A percentile compares a stretch with the other conserved stretches of the same genome.
phyloP scores from a whole-genome alignment of 64 coral and sea anemone genomes.

The Dendronephthya gigantea region DNA sequence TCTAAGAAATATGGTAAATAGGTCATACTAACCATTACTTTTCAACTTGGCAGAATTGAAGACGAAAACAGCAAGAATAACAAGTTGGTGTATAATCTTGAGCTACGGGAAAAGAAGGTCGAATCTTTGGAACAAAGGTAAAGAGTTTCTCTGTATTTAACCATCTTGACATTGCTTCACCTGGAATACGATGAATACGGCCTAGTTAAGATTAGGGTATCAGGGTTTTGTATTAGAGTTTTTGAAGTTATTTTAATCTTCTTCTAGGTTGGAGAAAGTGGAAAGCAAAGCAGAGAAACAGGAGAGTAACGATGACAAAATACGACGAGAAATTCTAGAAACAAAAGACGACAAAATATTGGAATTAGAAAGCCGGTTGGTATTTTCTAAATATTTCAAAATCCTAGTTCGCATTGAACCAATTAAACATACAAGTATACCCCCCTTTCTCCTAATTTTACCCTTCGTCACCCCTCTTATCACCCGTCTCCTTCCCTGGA shows the following conservation, averaged over 20 bases:
- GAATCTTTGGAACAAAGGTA: constrained; percentile 1
- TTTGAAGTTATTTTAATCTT: neutral
- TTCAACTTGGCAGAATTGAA: neutral
- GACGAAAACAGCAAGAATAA: neutral
- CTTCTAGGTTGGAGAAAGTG: neutral
- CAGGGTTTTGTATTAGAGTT: too few species aligned
- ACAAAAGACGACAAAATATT: constrained; percentile 18
- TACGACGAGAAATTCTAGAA: neutral
- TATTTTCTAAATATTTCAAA: neutral
- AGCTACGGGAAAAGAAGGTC: neutral
- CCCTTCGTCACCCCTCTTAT: too few species aligned
- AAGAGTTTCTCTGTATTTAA: too few species aligned
- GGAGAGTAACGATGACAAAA: neutral
- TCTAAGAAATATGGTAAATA: too few species aligned
- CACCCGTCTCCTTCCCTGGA: too few species aligned
- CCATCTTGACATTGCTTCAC: too few species aligned
- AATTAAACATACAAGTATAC: too few species aligned
- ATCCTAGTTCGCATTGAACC: neutral
- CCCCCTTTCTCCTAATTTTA: too few species aligned
- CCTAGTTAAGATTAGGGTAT: too few species aligned
- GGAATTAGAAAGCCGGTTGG: constrained; percentile 79
- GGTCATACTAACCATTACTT: too few species aligned
- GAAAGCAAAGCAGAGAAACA: constrained; percentile 8
- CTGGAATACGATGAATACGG: too few species aligned
- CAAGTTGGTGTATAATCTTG: neutral